phyloP scores from a whole-genome alignment of 1,140 invertebrate species.

The Vanessa tameamea region DNA sequence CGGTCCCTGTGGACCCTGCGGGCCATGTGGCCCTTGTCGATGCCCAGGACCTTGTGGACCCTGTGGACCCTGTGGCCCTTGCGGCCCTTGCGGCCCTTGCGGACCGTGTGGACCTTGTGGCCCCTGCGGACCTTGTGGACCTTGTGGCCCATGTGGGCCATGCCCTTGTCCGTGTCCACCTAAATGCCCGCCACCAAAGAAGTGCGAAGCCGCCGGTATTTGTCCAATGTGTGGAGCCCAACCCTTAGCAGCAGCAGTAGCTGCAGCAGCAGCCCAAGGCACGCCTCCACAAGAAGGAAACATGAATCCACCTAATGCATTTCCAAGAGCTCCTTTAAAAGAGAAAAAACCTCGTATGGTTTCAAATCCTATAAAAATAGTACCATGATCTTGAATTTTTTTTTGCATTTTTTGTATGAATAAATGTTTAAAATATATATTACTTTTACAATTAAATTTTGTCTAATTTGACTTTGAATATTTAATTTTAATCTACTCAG shows the following conservation, averaged over 20 bases:
- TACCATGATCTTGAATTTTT: conserved; percentile 11
- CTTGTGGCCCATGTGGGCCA: conserved; percentile 41
- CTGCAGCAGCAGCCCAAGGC: conserved; percentile 11
- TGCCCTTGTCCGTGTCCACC: conserved; percentile 81
- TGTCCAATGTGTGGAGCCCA: conserved; percentile 41
- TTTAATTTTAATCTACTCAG: too few species aligned
- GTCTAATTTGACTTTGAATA: not conserved
- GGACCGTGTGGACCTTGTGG: conserved; percentile 32
- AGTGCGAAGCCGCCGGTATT: conserved; percentile 40
- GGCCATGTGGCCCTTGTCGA: conserved; percentile 24
- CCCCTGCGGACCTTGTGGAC: conserved; percentile 41
- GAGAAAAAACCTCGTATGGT: conserved; percentile 17
- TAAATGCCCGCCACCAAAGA: conserved; percentile 44
- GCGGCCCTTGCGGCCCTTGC: conserved; percentile 7
- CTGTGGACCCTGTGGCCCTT: conserved; percentile 3
- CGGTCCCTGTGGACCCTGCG: conserved; percentile 29
- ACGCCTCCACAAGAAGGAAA: not conserved
- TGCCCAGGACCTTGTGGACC: not conserved
- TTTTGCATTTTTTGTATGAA: not conserved
- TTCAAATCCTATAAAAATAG: conserved; percentile 25
- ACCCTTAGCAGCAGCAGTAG: conserved; percentile 25
- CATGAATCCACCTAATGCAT: not conserved
- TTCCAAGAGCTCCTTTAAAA: conserved; percentile 13
- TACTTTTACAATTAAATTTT: not conserved
- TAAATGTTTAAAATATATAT: not conserved